Evolutionary conservation across 1,140 invertebrate genomes (phyloP), one percentile per base, ranked within the genome.

Genomic region (Zaprionus davidi): DNA sequence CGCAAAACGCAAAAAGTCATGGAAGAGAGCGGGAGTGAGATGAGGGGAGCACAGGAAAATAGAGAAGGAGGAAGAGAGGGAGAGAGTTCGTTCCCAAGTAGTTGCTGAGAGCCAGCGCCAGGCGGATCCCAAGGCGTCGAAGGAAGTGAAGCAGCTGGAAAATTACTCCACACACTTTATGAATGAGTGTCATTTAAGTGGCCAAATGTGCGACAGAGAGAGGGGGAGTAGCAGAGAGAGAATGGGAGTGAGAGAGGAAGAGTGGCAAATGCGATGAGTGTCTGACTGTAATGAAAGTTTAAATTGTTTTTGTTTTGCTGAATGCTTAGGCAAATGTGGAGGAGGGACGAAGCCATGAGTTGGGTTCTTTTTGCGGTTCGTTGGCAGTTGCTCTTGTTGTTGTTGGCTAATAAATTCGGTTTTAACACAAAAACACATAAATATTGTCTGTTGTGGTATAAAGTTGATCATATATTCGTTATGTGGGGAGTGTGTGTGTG

Each of bases 251-350:
- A 28, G 51, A 31, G n/a, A 22, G 58, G 5, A n/a, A 22, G 34
- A 26, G 65, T 17, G 31, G 28, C 22, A 58, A 65, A 65, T 38
- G 51, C 38, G 60, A 63, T 71, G 71, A 63, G 62, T 71, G 60
- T 49, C 71, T 81, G 81, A 66, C 66, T 71, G 82, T 82, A 86
- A 86, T 85, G 82, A 85, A 85, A 86, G 78, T 85, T 85, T 81
- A 86, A 85, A 86, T 86, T 86, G 82, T 85, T 86, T 85, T 82
- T 75, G 72, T 63, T 63, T 71, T 53, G 31, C 67, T 22, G 64
- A 58, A 67, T 70, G 56, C 74, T 67, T 67, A 72, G 73, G 38
- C 79, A 72, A 78, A 74, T 84, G 65, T 72, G 67, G n/a, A 3
- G n/a, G 41, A 3, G 7, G n/a, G 41, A 17, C 1, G 15, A 15